phyloP scores from a whole-genome alignment of 2,113 vertebrate species.

The Eretmochelys imbricata region DNA sequence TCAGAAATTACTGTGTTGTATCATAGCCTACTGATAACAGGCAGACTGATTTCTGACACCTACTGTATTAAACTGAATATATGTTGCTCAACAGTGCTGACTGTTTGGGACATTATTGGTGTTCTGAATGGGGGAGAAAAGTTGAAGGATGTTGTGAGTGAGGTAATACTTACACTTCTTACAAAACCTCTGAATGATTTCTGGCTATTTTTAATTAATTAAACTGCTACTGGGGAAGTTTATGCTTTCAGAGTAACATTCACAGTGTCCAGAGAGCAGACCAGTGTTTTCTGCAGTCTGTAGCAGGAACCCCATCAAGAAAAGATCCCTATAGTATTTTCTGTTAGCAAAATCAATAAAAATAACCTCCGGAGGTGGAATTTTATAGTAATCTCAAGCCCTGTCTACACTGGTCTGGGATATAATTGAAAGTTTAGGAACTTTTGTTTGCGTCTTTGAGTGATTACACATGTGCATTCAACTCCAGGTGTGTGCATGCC shows the following conservation, averaged over 20 bases:
- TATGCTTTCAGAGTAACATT: not conserved
- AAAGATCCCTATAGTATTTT: not conserved
- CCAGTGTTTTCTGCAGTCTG: not conserved
- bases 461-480: not conserved
- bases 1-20: not conserved
- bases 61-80: not conserved
- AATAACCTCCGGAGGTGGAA: not conserved
- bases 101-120: not conserved
- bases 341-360: not conserved
- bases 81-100: not conserved
- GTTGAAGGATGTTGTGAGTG: not conserved
- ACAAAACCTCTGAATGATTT: too few species aligned
- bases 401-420: not conserved
- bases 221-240: not conserved
- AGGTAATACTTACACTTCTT: fast-evolving
- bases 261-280: not conserved
- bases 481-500: not conserved
- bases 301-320: not conserved
- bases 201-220: not conserved
- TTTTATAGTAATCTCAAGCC: not conserved
- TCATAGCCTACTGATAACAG: not conserved
- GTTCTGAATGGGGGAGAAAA: not conserved
- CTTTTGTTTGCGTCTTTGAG: not conserved
- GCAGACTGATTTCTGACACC: not conserved
- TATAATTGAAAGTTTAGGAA: not conserved